Evolutionary conservation across 2,888 invertebrate genomes (phyloP), one percentile per base, ranked within the genome.

Genomic region (Athalia circularis): DNA sequence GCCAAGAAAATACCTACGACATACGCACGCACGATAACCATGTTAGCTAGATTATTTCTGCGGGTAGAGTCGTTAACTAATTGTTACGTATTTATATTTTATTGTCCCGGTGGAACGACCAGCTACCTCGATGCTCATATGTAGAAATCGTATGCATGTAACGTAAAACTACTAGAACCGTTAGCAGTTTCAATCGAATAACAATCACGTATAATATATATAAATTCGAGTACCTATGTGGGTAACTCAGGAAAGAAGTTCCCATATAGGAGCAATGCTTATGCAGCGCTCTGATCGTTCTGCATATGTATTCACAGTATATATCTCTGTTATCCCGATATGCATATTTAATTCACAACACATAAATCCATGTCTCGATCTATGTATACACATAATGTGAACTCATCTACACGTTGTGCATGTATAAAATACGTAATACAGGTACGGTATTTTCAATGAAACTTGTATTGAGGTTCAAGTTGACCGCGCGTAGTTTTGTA

Each of bases 141-240:
- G 15, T 68, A 68, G 68, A 68, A 68, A 68, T 68, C 68, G 68
- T 68, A 68, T 52, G 52, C 11, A 5, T 54, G 11, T 6, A 54
- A 43, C 29, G 52, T 68, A 68, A 68, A 68, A 68, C 68, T 68
- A 68, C 68, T 29, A 15, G 9, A 9, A 68, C 68, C 68, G 68
- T 68, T 68, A 47, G 9, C 15, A 11, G 54, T 84, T 84, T 84
- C 84, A 84, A 84, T 84, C 83, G 85, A 85, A 84, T 85, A 85
- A 84, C 85, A 84, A 84, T 68, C 68, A 9, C 15, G 61, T 15
- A 68, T 29, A 29, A 1, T 29, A 29, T 29, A 29, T 68, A 68
- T 68, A 68, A 68, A 68, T 82, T 81, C 82, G 85, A 80, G 29
- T 29, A n/a, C n/a, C n/a, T n/a, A 85, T 84, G 84, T 85, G 82